Evolutionary conservation across 2,797 vertebrate species (phyloP).

Genomic region (Muscicapa comitata): DNA sequence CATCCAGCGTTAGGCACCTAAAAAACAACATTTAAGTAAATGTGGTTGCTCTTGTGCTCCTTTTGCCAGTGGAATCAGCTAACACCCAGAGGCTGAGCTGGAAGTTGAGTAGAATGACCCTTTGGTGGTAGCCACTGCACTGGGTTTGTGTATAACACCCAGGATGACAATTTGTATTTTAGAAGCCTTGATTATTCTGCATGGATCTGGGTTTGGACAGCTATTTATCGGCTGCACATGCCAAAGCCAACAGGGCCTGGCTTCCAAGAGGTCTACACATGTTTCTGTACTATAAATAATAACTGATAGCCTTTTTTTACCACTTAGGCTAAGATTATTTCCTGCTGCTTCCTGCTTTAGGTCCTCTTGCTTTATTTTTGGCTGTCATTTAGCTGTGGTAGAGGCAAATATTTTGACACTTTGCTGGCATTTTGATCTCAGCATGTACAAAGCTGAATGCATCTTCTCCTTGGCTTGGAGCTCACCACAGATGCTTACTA

Average conservation of each 20-base stretch:
- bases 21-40: background rate
- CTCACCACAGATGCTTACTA: background rate
- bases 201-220: background rate
- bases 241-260: background rate
- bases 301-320: background rate
- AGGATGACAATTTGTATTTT: background rate
- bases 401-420: background rate
- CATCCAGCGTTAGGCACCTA: fast-evolving
- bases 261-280: background rate
- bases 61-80: background rate
- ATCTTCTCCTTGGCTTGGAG: background rate
- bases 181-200: background rate
- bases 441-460: background rate
- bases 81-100: background rate
- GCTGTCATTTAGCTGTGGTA: background rate
- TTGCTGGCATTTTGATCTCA: background rate
- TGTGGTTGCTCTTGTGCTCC: background rate
- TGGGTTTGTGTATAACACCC: background rate
- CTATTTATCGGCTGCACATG: background rate
- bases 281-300: slow-evolving; percentile 5
- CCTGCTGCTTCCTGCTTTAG: background rate
- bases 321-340: slow-evolving; percentile 8
- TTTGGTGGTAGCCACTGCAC: background rate
- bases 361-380: slow-evolving; percentile 6
- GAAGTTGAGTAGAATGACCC: background rate